Conservation (phyloP, 2,888 invertebrate genomes). For the Branchinecta sandiegonensis region DNA sequence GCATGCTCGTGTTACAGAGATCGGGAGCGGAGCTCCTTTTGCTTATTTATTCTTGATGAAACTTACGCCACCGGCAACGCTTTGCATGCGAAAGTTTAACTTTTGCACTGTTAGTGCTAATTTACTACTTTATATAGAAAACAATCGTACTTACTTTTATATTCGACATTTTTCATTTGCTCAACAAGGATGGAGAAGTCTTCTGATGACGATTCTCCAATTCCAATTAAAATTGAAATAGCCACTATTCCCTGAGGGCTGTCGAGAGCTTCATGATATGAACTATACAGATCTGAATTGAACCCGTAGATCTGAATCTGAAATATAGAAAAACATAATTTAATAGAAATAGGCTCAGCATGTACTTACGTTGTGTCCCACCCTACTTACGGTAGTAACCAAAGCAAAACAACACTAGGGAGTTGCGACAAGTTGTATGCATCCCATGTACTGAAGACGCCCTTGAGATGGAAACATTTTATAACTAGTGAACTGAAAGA, state of each 20-base stretch:
- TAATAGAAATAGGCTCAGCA: conserved; percentile 9
- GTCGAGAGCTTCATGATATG: conserved; percentile 85
- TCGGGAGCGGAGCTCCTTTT: too few species aligned
- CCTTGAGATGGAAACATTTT: too few species aligned
- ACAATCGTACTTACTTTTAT: conserved; percentile 53
- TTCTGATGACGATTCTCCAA: neutral
- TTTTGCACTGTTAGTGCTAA: too few species aligned
- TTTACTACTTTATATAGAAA: too few species aligned
- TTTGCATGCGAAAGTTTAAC: too few species aligned
- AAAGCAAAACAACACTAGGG: neutral
- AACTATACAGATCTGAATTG: conserved; percentile 91
- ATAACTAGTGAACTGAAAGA: too few species aligned
- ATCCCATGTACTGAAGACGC: too few species aligned
- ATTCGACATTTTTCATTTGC: conserved; percentile 78
- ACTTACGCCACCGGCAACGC: too few species aligned
- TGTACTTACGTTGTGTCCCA: neutral
- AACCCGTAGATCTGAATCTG: conserved; percentile 97
- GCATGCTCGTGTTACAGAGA: too few species aligned
- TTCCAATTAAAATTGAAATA: conserved; percentile 63
- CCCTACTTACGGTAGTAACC: conserved; percentile 4
- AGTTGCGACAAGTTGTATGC: too few species aligned
- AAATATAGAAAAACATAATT: conserved; percentile 35
- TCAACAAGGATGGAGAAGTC: conserved; percentile 67
- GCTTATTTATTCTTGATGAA: too few species aligned
- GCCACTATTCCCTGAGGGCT: conserved; percentile 90